These are phyloP conservation scores for Calcarius ornatus DNA, from an alignment of 2,113 vertebrate species.

Conservation along the genomic window DNA sequence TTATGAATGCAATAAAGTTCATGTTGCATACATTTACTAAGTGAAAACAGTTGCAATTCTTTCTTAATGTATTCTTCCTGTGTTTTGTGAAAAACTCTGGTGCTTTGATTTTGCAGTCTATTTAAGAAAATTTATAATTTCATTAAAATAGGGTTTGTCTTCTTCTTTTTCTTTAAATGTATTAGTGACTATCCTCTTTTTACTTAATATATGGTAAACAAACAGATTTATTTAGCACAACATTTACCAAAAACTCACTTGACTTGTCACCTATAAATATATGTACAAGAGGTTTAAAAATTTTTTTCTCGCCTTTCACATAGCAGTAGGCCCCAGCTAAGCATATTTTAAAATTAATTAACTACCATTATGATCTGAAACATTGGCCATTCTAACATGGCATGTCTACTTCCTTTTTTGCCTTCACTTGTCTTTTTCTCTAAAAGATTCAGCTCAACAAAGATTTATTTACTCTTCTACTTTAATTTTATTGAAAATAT, in stretches of 20 bases:
- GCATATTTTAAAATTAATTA: neutral
- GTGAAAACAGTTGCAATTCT: neutral
- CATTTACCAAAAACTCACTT: neutral
- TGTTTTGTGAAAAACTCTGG: neutral
- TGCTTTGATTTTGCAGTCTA: neutral
- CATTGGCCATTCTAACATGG: neutral
- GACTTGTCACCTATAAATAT: neutral
- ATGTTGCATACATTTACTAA: neutral
- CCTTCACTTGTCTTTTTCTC: neutral
- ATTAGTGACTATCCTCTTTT: neutral
- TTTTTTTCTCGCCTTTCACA: neutral
- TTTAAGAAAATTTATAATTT: neutral
- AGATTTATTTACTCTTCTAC: neutral
- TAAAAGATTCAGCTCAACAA: neutral
- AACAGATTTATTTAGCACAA: neutral
- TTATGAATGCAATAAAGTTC: neutral
- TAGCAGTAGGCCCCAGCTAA: neutral
- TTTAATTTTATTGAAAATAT: neutral
- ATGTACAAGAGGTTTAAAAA: neutral
- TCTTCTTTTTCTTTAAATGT: neutral
- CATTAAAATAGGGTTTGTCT: neutral
- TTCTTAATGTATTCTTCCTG: neutral
- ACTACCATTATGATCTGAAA: neutral
- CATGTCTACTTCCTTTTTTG: neutral
- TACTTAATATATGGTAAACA: neutral